These are phyloP conservation scores for Lepidurus couesii DNA, from an alignment of 1,140 invertebrate genomes.

Conservation along the genomic window DNA sequence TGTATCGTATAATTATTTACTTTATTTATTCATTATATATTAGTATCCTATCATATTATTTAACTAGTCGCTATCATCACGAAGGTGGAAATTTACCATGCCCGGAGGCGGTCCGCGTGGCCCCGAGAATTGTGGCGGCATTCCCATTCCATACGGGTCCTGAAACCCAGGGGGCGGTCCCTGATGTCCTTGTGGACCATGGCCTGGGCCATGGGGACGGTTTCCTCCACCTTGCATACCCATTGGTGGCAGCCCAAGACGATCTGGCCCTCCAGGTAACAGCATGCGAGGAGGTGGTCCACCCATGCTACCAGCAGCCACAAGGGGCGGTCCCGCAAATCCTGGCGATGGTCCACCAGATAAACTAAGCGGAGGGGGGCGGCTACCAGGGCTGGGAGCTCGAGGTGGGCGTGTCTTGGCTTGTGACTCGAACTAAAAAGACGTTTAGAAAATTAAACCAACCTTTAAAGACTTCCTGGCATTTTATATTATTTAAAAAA, in stretches of 20 bases:
- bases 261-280: constrained; percentile 29
- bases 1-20: constrained; percentile 16
- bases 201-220: constrained; percentile 30
- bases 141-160: neutral
- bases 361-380: neutral
- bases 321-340: constrained; percentile 35
- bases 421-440: constrained; percentile 72
- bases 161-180: constrained; percentile 28
- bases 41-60: no score
- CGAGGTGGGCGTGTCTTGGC: constrained; percentile 73
- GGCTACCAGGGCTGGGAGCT: constrained; percentile 43
- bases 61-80: no score
- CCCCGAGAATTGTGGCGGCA: constrained; percentile 37
- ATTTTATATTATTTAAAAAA: neutral
- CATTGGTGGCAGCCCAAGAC: constrained; percentile 25
- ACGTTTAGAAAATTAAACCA: neutral
- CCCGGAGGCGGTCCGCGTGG: constrained; percentile 58
- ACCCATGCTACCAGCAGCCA: constrained; percentile 30
- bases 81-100: constrained; percentile 23
- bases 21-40: neutral
- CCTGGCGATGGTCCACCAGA: constrained; percentile 41
- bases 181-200: constrained; percentile 37
- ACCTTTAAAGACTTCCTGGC: neutral
- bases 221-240: neutral
- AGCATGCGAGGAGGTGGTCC: constrained; percentile 39